Evolutionary conservation across 2,888 invertebrate genomes (phyloP).

Genomic region (Tanypteryx hageni): DNA sequence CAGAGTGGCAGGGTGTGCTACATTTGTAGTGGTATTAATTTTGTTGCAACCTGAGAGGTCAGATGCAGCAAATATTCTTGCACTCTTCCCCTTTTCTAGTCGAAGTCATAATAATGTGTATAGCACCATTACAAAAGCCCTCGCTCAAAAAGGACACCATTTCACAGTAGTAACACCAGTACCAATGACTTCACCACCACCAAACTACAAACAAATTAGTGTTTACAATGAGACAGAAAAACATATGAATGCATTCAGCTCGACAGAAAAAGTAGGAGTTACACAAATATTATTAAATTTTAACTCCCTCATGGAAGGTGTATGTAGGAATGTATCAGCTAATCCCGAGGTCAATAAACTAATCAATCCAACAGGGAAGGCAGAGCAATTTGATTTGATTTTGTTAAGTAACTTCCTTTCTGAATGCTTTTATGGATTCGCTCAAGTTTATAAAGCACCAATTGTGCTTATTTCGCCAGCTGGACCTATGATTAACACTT

Average conservation of each 20-base stretch:
- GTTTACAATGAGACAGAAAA: background rate
- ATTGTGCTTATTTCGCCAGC: constrained; percentile 74
- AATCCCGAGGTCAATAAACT: constrained; percentile 67
- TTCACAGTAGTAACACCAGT: constrained; percentile 65
- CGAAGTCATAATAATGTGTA: constrained; percentile 64
- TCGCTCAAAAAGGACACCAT: constrained; percentile 66
- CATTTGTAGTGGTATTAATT: background rate
- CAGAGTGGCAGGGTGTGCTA: background rate
- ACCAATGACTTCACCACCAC: constrained; percentile 25
- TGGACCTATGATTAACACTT: constrained; percentile 67
- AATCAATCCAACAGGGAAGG: constrained; percentile 68
- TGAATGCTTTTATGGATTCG: constrained; percentile 76
- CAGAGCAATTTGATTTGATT: constrained; percentile 75
- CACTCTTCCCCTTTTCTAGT: constrained; percentile 46
- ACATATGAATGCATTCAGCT: constrained; percentile 24
- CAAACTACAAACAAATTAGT: constrained; percentile 62
- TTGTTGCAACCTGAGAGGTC: background rate
- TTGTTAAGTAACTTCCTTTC: constrained; percentile 77
- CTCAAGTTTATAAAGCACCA: constrained; percentile 76
- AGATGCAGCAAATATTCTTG: constrained; percentile 50
- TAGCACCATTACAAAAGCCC: constrained; percentile 58
- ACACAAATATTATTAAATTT: constrained; percentile 45
- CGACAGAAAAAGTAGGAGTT: constrained; percentile 54
- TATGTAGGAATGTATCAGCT: constrained; percentile 66
- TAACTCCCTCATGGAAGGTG: constrained; percentile 67